phyloP scores from a whole-genome alignment of 2,888 invertebrate genomes.

The Lymantria dispar region DNA sequence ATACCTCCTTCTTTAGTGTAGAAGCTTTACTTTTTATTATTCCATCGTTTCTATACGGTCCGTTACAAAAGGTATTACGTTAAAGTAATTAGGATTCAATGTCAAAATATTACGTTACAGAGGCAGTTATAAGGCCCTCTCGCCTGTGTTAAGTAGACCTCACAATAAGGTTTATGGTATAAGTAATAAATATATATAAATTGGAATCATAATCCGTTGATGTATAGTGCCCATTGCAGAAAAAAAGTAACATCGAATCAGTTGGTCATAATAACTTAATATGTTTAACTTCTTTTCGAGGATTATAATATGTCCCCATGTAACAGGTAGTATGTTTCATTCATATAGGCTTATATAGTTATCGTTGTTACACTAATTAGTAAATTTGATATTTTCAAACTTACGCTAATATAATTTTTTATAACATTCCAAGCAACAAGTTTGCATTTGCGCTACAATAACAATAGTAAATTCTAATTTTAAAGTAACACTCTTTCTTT shows the following conservation, averaged over 20 bases:
- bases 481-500: conserved; percentile 38
- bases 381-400: conserved; percentile 4
- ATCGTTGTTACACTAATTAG: conserved; percentile 11
- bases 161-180: conserved; percentile 59
- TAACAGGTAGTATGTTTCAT: conserved; percentile 31
- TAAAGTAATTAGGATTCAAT: conserved; percentile 73
- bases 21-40: conserved; percentile 38
- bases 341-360: conserved; percentile 27
- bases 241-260: conserved; percentile 52
- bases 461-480: conserved; percentile 37
- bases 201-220: conserved; percentile 75
- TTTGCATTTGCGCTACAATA: conserved; percentile 28
- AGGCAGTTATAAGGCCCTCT: conserved; percentile 52
- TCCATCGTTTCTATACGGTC: conserved; percentile 43
- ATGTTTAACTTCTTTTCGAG: conserved; percentile 58
- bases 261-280: conserved; percentile 66
- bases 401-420: background rate
- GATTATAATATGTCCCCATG: conserved; percentile 47
- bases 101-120: conserved; percentile 72
- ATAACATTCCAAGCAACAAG: no score
- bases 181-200: conserved; percentile 65
- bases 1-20: conserved; percentile 36
- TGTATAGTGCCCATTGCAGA: conserved; percentile 55
- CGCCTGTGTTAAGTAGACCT: conserved; percentile 61
- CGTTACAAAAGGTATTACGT: conserved; percentile 64